These are phyloP conservation scores for Myiopsitta monachus DNA, from an alignment of 2,113 vertebrate genomes.

Conservation along the genomic window DNA sequence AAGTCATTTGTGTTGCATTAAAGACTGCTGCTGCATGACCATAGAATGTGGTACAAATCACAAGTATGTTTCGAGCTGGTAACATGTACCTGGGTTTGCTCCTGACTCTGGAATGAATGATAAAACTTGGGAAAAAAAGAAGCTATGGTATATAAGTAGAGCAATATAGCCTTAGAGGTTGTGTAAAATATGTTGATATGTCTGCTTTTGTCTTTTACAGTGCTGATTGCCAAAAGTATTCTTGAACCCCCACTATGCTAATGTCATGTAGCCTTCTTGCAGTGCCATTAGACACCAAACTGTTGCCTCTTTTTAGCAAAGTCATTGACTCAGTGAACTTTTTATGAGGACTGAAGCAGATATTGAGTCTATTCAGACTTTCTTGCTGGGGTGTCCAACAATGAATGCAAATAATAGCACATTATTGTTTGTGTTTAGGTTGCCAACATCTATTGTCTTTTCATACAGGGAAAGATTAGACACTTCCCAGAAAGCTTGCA, in stretches of 20 bases:
- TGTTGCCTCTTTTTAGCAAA: background rate
- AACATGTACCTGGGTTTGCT: background rate
- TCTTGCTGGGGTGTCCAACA: background rate
- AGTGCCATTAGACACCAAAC: background rate
- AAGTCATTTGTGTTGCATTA: background rate
- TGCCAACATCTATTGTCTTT: background rate
- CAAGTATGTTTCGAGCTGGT: background rate
- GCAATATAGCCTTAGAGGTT: background rate
- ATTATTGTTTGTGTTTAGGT: background rate
- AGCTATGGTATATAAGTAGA: background rate
- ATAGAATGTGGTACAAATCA: background rate
- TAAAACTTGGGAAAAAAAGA: background rate
- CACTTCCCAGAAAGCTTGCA: background rate
- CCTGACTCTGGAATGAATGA: background rate
- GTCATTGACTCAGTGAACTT: background rate
- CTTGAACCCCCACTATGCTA: fast-evolving
- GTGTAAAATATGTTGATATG: background rate
- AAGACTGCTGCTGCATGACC: background rate
- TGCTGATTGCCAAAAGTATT: background rate
- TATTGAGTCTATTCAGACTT: background rate
- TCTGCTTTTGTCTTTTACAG: background rate
- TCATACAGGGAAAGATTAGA: background rate
- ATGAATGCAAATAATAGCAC: background rate
- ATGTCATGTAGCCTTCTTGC: background rate
- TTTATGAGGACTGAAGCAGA: background rate